Conservation (phyloP, 30 jellyfish, hydroid and myxozoan genomes). For the Aurelia sp. region DNA sequence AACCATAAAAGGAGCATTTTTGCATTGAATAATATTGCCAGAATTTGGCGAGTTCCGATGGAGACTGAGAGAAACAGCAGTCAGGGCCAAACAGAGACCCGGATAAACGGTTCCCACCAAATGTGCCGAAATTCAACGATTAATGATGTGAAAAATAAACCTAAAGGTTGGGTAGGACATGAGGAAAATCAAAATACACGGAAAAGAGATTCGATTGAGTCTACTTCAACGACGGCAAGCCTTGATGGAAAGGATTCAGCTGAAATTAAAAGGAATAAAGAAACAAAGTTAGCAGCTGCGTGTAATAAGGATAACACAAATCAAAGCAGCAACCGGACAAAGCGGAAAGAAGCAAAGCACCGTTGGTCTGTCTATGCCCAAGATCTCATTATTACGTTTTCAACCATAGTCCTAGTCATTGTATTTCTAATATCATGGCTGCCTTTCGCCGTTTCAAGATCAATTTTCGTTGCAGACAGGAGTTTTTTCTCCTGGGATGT, state of each 20-base stretch:
- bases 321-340: neutral
- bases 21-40: neutral
- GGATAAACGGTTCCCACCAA: neutral
- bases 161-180: neutral
- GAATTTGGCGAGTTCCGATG: neutral
- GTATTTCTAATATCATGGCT: slow-evolving; percentile 45
- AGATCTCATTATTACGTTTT: slow-evolving; percentile 42
- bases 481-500: slow-evolving; percentile 56
- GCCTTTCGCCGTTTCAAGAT: slow-evolving; percentile 60
- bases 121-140: neutral
- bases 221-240: neutral
- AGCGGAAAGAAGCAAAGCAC: neutral
- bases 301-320: neutral
- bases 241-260: neutral
- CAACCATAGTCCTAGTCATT: slow-evolving; percentile 48
- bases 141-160: neutral
- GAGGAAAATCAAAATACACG: neutral
- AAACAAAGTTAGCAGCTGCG: neutral
- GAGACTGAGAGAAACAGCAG: neutral
- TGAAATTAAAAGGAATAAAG: neutral
- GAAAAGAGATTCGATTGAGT: neutral
- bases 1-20: neutral
- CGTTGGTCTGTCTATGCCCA: neutral
- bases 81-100: too few relatives aligned
- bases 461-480: slow-evolving; percentile 27